These are phyloP conservation scores for Procavia capensis DNA, from an alignment of 2,113 vertebrate species.

Conservation along the genomic window DNA sequence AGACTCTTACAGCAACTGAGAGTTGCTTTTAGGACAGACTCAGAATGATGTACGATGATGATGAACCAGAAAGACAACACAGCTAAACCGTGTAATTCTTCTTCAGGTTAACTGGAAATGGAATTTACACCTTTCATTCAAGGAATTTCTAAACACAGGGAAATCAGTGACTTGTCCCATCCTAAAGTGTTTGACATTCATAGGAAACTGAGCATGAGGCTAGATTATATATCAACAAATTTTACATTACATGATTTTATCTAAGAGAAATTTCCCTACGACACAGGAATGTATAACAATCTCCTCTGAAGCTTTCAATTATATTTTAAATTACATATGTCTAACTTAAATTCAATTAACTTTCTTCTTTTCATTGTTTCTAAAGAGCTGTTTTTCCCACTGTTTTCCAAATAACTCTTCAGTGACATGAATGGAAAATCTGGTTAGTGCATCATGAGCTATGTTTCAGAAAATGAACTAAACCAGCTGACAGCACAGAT, in stretches of 20 bases:
- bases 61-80: slow-evolving; percentile 12
- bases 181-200: slow-evolving; percentile 20
- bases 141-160: neutral
- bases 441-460: slow-evolving; percentile 36
- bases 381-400: slow-evolving; percentile 40
- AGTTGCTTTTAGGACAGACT: neutral
- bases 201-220: slow-evolving; percentile 29
- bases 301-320: slow-evolving; percentile 63
- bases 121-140: slow-evolving; percentile 23
- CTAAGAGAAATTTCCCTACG: slow-evolving; percentile 48
- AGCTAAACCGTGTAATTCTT: slow-evolving; percentile 37
- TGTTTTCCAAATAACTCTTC: slow-evolving; percentile 52
- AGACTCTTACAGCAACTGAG: neutral
- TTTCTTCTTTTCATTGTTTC: slow-evolving; percentile 52
- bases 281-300: neutral
- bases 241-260: slow-evolving; percentile 47
- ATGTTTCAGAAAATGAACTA: neutral
- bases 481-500: neutral
- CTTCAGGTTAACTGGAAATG: slow-evolving; percentile 37
- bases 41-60: neutral
- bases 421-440: slow-evolving; percentile 66
- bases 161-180: slow-evolving; percentile 39
- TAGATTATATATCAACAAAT: slow-evolving; percentile 23
- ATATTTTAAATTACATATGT: slow-evolving; percentile 67
- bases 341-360: slow-evolving; percentile 75